phyloP scores from a whole-genome alignment of 37 sponge, comb jelly and placozoan species.

The Chondrosia reniformis region DNA sequence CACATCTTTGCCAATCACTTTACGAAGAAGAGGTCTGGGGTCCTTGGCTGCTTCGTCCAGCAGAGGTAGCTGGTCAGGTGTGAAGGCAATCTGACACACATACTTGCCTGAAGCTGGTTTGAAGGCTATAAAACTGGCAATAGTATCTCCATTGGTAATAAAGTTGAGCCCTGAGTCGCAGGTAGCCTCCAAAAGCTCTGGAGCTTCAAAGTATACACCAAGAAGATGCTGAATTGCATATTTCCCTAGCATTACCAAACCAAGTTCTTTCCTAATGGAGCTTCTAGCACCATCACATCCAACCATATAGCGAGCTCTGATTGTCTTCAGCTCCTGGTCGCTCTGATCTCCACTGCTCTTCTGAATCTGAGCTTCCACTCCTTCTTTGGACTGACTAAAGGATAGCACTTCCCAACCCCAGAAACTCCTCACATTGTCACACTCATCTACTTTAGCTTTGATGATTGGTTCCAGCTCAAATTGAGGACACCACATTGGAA shows the following conservation, averaged over 20 bases:
- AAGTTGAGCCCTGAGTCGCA: slow-evolving; percentile 8
- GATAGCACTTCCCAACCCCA: slow-evolving; percentile 46
- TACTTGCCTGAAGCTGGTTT: slow-evolving; percentile 24
- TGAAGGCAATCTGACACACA: slow-evolving; percentile 27
- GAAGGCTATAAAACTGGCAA: slow-evolving; percentile 21
- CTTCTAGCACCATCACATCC: slow-evolving; percentile 75
- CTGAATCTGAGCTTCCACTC: slow-evolving; percentile 28
- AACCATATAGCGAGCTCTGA: slow-evolving; percentile 46
- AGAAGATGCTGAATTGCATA: slow-evolving; percentile 49
- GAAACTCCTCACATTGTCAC: slow-evolving; percentile 22
- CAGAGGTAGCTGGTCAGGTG: not conserved
- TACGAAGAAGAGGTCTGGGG: slow-evolving; percentile 5
- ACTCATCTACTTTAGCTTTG: slow-evolving; percentile 34
- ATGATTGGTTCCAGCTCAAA: slow-evolving; percentile 50
- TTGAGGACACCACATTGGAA: slow-evolving; percentile 57
- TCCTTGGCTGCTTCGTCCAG: slow-evolving; percentile 31
- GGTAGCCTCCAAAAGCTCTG: slow-evolving; percentile 22
- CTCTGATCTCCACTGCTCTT: not conserved
- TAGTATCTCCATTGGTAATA: not conserved
- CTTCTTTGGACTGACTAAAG: slow-evolving; percentile 40
- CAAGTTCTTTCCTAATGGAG: slow-evolving; percentile 38
- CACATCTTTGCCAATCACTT: slow-evolving; percentile 29
- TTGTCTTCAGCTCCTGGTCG: slow-evolving; percentile 19
- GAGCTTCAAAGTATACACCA: slow-evolving; percentile 49
- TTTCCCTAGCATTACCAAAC: slow-evolving; percentile 52